Base-by-base conservation (phyloP, 2,113 vertebrate species). In the Brienomyrus longianalis region DNA sequence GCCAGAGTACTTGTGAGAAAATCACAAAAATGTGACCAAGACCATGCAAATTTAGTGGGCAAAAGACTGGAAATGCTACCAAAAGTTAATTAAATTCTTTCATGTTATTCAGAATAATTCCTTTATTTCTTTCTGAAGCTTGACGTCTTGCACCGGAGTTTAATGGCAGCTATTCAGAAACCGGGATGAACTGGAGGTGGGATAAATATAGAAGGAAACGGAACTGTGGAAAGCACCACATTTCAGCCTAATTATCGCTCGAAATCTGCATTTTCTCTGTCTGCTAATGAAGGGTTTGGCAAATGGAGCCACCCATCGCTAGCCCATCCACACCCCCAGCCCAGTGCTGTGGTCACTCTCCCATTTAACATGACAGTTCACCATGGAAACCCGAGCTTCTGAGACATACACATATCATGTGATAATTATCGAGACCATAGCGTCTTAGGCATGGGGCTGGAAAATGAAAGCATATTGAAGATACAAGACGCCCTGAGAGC, bases 81-180 rank as follows among this genome's bases (percentile, higher is more conserved):
- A 80, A 80, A 80, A 80, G 35, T 17, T 80, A 80, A 39, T 80
- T 43, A 5, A 43, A 80, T 80, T 6, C 13, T 43, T 80, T 39
- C 19, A 19, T 80, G 74, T 39, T 23, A 85, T 47, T 50, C 83
- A 50, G 47, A 48, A 27, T 85, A 23, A 85, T 47, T 85, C 45
- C 48, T 85, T 85, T 85, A 39, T 43, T 80, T 80, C 31, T 43
- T 39, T 80, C 74, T 43, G 74, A 80, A 80, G 74, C 74, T 80
- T 80, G 47, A 51, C 52, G 47, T 83, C 50, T 80, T 35, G 21
- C 70, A 89, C 35, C 13, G 39, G 86, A 90, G 56, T 56, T 90
- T 92, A 91, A 93, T 93, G 92, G 90, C 80, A 91, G 83, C 74
- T 84, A 89, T 90, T 86, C 83, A 90, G 91, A 90, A 83, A 70